A percentile compares a stretch with the other conserved stretches of the same genome.
Conservation (phyloP, 2,113 vertebrate genomes). For the Chionis minor region DNA sequence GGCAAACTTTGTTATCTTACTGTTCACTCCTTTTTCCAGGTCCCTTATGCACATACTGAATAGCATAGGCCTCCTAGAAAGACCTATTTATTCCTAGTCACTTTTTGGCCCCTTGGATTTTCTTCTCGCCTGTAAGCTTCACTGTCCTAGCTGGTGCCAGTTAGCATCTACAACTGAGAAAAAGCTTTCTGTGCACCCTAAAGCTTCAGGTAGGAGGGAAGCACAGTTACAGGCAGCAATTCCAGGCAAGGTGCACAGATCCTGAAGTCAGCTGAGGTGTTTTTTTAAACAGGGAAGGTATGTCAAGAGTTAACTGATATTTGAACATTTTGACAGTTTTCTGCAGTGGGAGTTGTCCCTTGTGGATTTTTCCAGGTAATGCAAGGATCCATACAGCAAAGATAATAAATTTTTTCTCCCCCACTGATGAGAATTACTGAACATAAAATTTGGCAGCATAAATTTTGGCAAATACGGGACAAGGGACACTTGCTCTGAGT, state of each 20-base stretch:
- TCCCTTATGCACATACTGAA: neutral
- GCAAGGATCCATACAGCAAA: neutral
- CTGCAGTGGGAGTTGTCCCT: neutral
- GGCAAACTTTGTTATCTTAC: neutral
- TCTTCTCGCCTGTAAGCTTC: neutral
- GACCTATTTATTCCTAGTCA: neutral
- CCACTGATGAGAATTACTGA: neutral
- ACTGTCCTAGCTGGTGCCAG: neutral
- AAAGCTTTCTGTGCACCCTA: neutral
- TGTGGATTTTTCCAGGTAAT: neutral
- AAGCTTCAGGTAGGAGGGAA: neutral
- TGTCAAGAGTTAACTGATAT: neutral
- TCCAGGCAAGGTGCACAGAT: neutral
- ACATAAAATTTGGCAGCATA: neutral
- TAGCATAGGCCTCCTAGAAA: neutral
- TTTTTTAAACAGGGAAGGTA: neutral
- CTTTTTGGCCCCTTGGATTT: neutral
- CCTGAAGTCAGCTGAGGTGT: neutral
- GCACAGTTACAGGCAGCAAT: neutral
- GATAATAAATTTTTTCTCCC: fast-evolving
- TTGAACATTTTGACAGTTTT: neutral
- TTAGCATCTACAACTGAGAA: neutral
- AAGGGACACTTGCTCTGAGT: neutral
- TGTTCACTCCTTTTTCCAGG: neutral
- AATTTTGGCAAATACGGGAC: neutral